Base-by-base conservation (phyloP, 1,140 invertebrate species). In the Pseudomyrmex concolor region DNA sequence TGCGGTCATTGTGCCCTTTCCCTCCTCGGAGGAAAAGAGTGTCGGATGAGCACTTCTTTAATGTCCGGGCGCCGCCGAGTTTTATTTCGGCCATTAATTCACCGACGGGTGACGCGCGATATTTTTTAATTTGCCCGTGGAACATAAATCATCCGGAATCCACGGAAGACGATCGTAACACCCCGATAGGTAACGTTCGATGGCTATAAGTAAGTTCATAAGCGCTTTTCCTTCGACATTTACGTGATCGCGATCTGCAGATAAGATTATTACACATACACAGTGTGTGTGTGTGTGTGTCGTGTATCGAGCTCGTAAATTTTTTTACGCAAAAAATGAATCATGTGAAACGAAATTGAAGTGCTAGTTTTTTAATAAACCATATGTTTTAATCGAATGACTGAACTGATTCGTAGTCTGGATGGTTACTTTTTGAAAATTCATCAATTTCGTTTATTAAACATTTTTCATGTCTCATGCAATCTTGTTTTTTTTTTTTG, bases 61-160 rank as follows among this genome's bases (percentile, higher is more conserved):
- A 57, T 5, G 34, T 34, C 34, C 10, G 12, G 2, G 12, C 67
- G 43, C 64, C 48, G 19, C 25, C 34, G 25, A 57, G 70, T 78
- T 78, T 78, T 70, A 78, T 22, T 48, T 57, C 51, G n/a, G 13
- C 43, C 43, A 57, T 57, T 48, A 78, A 78, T 57, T n/a, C 54
- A 19, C 7, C 17, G 34, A 8, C 34, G 51, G 5, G 34, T 34
- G 34, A n/a, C 43, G 48, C 19, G 5, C 70, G 48, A 78, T 57
- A 78, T 78, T 59, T 78, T 34, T 70, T 76, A 77, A 77, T 55
- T 78, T 25, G 5, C 34, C 19, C 57, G 19, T 8, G 43, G 5
- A 10, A 15, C 34, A 50, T 78, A 68, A 78, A 77, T 67, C 50
- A 77, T 55, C 1, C 57, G 17, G 57, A 22, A 74, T 62, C 45